Evolutionary conservation across 2,113 vertebrate species (phyloP), one percentile per base, ranked within the genome.

Genomic region (Empidonax alnorum): DNA sequence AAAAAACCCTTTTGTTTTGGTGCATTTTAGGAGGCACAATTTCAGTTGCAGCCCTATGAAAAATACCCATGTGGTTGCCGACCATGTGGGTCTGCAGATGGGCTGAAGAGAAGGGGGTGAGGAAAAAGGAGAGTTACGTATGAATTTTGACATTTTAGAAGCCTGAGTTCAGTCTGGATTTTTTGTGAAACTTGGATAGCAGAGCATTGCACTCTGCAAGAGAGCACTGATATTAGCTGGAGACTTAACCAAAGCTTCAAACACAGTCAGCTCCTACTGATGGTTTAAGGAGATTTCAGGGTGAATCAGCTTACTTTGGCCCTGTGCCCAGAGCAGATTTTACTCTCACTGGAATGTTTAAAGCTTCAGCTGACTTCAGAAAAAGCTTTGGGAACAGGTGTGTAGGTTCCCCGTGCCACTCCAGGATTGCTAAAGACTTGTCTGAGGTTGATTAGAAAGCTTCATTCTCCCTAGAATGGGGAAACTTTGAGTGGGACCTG

Each of bases 201-300:
- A 59, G 55, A 6, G 22, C 33, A 37, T 35, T 55, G 35, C 31
- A 24, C 20, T 49, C 28, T 50, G 9, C 75, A 42, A 58, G 23
- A 13, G 31, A 62, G 49, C 9, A 14, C 35, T 28, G 33, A 10
- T 52, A 87, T 82, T 61, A 73, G 22, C 67, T 69, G 65, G 42
- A 80, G 76, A 86, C 35, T 59, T 44, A 69, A 42, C 8, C 50
- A 94, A 89, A 66, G 55, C 76, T 85, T 82, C 63, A 77, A 41
- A 69, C 55, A 83, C 42, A 55, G 61, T 44, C 49, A 49, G n/a
- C 28, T 89, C 66, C 61, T 44, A 19, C 33, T 66, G 87, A 31
- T 89, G 53, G 14, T 72, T 91, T 91, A 78, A 82, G 67, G 67
- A 87, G 66, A 94, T 91, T 93, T 87, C 41, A 33, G 63, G 41